These are phyloP conservation scores for Hypanus sabinus DNA, from an alignment of 2,113 vertebrate species.

Conservation along the genomic window DNA sequence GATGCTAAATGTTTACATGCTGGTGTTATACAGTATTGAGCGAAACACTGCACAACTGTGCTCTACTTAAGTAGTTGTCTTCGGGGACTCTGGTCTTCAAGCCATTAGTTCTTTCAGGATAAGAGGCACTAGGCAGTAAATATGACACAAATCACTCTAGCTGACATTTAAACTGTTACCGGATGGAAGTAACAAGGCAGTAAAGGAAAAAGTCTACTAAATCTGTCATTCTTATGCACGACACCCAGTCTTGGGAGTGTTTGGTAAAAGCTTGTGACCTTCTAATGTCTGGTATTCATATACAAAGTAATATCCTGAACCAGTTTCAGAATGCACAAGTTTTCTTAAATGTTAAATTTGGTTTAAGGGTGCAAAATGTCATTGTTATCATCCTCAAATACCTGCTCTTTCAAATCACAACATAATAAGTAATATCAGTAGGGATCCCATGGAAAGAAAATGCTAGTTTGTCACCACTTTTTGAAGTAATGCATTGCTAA, in stretches of 20 bases:
- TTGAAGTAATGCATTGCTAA: background rate
- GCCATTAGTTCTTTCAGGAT: background rate
- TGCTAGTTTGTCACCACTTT: background rate
- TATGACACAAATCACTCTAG: conserved; percentile 39
- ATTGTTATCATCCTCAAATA: background rate
- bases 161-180: conserved; percentile 36
- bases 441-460: background rate
- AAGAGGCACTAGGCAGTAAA: background rate
- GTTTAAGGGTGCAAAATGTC: conserved; percentile 2
- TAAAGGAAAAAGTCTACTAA: conserved; percentile 40
- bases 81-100: background rate
- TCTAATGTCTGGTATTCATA: background rate
- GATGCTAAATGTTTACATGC: background rate
- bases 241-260: background rate
- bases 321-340: background rate
- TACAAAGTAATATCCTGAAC: conserved; percentile 3
- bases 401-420: background rate
- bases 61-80: background rate
- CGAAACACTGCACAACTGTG: background rate
- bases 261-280: conserved; percentile 25
- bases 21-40: background rate
- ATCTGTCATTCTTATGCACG: conserved; percentile 41
- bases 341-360: background rate
- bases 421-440: background rate
- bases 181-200: conserved; percentile 41